A percentile compares a stretch with the other conserved stretches of the same genome.
Evolutionary conservation across 2,113 vertebrate species (phyloP).

Genomic region (Egretta garzetta): DNA sequence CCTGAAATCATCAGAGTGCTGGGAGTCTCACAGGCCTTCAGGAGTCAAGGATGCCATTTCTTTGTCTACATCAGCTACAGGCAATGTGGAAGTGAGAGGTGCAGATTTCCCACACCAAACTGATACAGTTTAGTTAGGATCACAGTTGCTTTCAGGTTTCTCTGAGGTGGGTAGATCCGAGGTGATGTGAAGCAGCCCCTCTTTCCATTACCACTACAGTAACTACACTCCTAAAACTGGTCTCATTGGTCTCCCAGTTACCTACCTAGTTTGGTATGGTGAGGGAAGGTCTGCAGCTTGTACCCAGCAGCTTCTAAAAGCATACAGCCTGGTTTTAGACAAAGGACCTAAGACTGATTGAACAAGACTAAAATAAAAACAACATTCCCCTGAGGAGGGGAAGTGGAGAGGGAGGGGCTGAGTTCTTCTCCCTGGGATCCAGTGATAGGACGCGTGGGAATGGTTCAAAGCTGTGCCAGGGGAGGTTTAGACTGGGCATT

Average conservation of each 20-base stretch:
- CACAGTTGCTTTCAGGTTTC: not conserved
- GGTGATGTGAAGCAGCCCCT: not conserved
- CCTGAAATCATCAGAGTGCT: not conserved
- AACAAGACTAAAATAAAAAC: not conserved
- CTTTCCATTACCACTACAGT: not conserved
- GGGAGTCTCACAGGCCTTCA: not conserved
- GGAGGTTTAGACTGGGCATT: not conserved
- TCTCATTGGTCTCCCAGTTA: not conserved
- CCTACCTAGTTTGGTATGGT: not conserved
- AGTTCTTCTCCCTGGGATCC: not conserved
- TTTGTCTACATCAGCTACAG: not conserved
- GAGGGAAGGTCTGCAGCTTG: not conserved
- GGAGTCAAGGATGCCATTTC: not conserved
- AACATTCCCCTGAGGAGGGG: not conserved
- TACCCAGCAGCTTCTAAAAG: not conserved
- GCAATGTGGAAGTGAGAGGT: not conserved
- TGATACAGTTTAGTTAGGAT: not conserved
- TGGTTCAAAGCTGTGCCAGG: not conserved
- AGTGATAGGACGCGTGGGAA: accelerated
- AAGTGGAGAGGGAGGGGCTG: not conserved
- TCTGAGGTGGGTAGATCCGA: not conserved
- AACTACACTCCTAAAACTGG: not conserved
- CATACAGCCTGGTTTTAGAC: not conserved
- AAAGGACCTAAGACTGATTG: not conserved
- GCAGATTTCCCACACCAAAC: not conserved